Base-by-base conservation (phyloP, 2,113 vertebrate genomes). In the Rafetus swinhoei region DNA sequence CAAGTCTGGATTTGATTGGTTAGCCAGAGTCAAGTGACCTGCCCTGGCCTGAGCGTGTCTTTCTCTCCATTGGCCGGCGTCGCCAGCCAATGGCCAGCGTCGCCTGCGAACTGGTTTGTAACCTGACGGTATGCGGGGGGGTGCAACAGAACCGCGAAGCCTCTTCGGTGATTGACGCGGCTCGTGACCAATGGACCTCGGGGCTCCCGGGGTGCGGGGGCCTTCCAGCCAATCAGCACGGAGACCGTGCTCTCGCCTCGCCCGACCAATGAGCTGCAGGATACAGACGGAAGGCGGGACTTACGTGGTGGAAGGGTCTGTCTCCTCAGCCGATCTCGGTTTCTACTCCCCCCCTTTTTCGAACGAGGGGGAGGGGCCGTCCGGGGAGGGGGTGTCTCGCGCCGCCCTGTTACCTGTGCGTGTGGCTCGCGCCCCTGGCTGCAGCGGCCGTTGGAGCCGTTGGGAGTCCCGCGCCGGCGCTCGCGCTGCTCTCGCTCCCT, bases 261-360 rank as follows among this genome's bases (percentile, higher is more conserved):
- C 9, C 1, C 69, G 19, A 29, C 95, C 93, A 95, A 94, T n/a
- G 57, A n/a, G 55, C 16, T 27, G 6, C 2, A 29, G 18, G 32
- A 74, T 3, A 2, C 76, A 82, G 29, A 76, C 95, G 95, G 93
- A 95, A 95, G 95, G 95, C 95, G 95, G 95, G 91, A 93, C 55
- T 82, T 56, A 57, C 15, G 56, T 54, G 19, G 39, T 21, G 1
- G 56, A 21, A 21, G 24, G 88, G 57, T 94, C 57, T 56, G 14
- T 10, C 88, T 88, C 93, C 90, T 95, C 88, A 89, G 86, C 83
- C 88, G 88, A 95, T 90, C 93, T 82, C 88, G 8, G 14, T 60
- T 39, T 83, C 24, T 22, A 81, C 7, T 11, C 69, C 21, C 27
- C 21, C 60, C 52, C 39, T 16, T 54, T 2, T 72, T 39, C 7